Evolutionary conservation across 2,797 vertebrate species (phyloP), one percentile per base, ranked within the genome.

Genomic region (Lepilemur ruficaudatus): DNA sequence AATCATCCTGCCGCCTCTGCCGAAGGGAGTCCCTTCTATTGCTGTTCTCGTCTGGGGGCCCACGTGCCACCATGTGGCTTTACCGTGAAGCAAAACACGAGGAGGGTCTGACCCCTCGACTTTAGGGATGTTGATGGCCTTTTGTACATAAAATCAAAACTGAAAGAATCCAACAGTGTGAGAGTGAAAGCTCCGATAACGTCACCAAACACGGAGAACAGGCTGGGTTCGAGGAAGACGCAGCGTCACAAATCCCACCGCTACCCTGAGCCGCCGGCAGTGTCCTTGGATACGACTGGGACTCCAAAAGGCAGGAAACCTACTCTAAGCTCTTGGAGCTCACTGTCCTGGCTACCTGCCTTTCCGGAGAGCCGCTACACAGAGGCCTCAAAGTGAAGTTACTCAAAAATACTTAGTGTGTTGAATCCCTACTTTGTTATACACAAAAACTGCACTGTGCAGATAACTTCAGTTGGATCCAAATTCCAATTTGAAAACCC

Each of bases 401-500:
- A 92, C 91, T 97, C 88, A 70, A 79, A 96, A 97, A 50, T 50
- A n/a, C 79, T 87, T 72, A 67, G 35, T 76, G 95, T 84, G 92
- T 96, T 55, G 69, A 95, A 95, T 73, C 48, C 82, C 83, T 92
- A 76, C 50, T 97, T 91, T 92, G 85, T 93, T 96, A 93, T 50
- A 57, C 38, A 73, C 80, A 75, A n/a, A 97, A 96, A 98, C 93
- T 98, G 97, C 97, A 69, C 79, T 43, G 78, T 35, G 46, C 94
- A 98, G 97, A 98, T 98, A 98, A 97, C 96, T 96, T 70, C 52
- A 75, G 84, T 3, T 59, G 94, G 89, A 97, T 97, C 95, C 78
- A 97, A 97, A 97, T 97, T 98, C 97, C 91, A 96, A 79, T 97
- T 90, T 97, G 90, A 97, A 98, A 91, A 95, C 83, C 84, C 89